These are phyloP conservation scores for Diadegma fenestrale DNA, from an alignment of 2,888 invertebrate genomes.

Conservation along the genomic window DNA sequence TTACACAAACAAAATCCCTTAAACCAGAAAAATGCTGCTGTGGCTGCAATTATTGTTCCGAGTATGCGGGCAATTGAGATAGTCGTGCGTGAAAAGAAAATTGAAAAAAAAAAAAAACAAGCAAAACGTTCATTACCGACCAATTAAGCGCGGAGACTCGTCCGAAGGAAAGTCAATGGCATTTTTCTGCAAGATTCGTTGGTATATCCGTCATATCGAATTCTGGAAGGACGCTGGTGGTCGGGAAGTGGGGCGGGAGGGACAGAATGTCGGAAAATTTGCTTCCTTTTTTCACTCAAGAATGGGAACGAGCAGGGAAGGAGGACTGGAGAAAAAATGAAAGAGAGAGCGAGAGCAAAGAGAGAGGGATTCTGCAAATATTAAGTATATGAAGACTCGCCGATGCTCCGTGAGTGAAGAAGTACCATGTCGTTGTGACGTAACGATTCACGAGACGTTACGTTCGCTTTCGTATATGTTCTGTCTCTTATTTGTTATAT, in stretches of 20 bases:
- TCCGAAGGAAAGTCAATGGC: conserved; percentile 35
- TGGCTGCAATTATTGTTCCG: conserved; percentile 22
- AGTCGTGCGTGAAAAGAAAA: not conserved
- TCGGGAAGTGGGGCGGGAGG: not conserved
- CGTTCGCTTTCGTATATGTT: conserved; percentile 68
- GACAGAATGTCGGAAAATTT: conserved; percentile 37
- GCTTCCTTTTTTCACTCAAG: not conserved
- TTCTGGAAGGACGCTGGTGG: not conserved
- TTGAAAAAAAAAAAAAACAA: not conserved
- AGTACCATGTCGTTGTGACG: conserved; percentile 67
- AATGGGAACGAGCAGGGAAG: not conserved
- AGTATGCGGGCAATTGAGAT: not conserved
- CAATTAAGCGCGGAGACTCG: conserved; percentile 28
- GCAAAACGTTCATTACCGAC: conserved; percentile 8
- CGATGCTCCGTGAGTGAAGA: conserved; percentile 46
- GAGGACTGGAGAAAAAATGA: not conserved
- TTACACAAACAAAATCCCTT: not conserved
- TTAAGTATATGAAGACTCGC: conserved; percentile 37
- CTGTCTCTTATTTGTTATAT: conserved; percentile 25
- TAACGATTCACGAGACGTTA: conserved; percentile 71
- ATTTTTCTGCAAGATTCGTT: conserved; percentile 37
- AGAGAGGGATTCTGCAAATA: conserved; percentile 52
- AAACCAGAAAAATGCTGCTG: not conserved
- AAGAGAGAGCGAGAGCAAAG: conserved; percentile 16
- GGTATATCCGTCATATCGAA: conserved; percentile 11